Conservation (phyloP, 2,888 invertebrate species). For the Phyto melanocephala region DNA sequence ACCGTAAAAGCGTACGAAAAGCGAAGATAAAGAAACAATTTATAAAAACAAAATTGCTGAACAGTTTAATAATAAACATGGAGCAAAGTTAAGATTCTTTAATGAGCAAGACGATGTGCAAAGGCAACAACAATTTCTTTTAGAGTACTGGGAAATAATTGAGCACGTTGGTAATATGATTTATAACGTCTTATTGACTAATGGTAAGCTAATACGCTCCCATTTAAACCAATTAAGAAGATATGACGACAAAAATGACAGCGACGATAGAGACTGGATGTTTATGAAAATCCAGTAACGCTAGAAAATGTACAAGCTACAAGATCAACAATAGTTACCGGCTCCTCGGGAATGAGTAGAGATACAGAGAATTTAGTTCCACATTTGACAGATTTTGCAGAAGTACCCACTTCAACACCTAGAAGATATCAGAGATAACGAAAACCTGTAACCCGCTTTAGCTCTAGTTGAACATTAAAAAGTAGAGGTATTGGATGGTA, state of each 20-base stretch:
- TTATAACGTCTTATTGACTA: constrained; percentile 51
- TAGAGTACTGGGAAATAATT: constrained; percentile 47
- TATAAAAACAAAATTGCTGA: background rate
- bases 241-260: constrained; percentile 1
- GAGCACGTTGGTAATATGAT: constrained; percentile 55
- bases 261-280: constrained; percentile 27
- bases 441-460: constrained; percentile 4
- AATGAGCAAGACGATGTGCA: constrained; percentile 46
- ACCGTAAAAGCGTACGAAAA: constrained; percentile 10
- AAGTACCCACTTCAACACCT: background rate
- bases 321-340: background rate
- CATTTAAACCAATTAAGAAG: constrained; percentile 56
- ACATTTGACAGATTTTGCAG: background rate
- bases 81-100: constrained; percentile 33
- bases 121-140: constrained; percentile 41
- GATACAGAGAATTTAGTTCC: too few relatives aligned
- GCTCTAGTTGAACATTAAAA: constrained; percentile 2
- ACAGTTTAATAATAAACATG: constrained; percentile 40
- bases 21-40: background rate
- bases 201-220: constrained; percentile 40
- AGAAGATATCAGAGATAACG: constrained; percentile 16
- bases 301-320: background rate
- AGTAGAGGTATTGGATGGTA: background rate
- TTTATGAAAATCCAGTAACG: constrained; percentile 3
- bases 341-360: background rate